A percentile compares a stretch with the other conserved stretches of the same genome.
Evolutionary conservation across 1,140 invertebrate species (phyloP).

Genomic region (Mactra quadrangularis): DNA sequence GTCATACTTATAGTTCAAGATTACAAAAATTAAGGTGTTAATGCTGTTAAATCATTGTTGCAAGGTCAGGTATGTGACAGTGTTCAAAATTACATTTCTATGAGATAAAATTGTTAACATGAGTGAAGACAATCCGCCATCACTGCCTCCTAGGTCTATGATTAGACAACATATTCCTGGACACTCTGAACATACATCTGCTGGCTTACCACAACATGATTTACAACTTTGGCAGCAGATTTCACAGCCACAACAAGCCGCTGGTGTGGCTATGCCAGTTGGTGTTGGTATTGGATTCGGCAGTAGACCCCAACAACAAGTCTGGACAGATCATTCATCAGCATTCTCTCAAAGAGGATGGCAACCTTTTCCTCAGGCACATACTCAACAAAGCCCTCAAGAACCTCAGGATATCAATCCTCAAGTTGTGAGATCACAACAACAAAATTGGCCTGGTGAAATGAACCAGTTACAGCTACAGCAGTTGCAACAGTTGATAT

Average conservation of each 20-base stretch:
- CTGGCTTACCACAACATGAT: slow-evolving; percentile 42
- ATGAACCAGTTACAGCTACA: slow-evolving; percentile 51
- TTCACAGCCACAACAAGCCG: slow-evolving; percentile 42
- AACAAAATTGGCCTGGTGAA: slow-evolving; percentile 52
- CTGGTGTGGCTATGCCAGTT: slow-evolving; percentile 33
- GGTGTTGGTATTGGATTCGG: slow-evolving; percentile 44
- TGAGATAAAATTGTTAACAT: slow-evolving; percentile 1
- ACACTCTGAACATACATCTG: slow-evolving; percentile 37
- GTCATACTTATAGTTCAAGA: too few species aligned
- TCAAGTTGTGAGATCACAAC: slow-evolving; percentile 49
- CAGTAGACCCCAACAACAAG: slow-evolving; percentile 51
- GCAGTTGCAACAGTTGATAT: slow-evolving; percentile 43
- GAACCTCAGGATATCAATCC: slow-evolving; percentile 53
- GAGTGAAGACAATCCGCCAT: slow-evolving; percentile 58
- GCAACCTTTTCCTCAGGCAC: slow-evolving; percentile 54
- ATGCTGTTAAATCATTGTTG: too few species aligned
- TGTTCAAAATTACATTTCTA: too few species aligned
- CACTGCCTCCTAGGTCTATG: slow-evolving; percentile 47
- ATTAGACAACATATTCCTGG: slow-evolving; percentile 56
- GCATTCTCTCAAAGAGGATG: slow-evolving; percentile 59
- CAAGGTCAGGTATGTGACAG: too few species aligned
- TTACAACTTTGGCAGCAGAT: slow-evolving; percentile 51
- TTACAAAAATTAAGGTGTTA: too few species aligned
- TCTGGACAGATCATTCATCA: slow-evolving; percentile 47
- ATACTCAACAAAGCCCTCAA: slow-evolving; percentile 57